Evolutionary conservation across 2,888 invertebrate species (phyloP), one percentile per base, ranked within the genome.

Genomic region (Heteromyza rotundicornis): DNA sequence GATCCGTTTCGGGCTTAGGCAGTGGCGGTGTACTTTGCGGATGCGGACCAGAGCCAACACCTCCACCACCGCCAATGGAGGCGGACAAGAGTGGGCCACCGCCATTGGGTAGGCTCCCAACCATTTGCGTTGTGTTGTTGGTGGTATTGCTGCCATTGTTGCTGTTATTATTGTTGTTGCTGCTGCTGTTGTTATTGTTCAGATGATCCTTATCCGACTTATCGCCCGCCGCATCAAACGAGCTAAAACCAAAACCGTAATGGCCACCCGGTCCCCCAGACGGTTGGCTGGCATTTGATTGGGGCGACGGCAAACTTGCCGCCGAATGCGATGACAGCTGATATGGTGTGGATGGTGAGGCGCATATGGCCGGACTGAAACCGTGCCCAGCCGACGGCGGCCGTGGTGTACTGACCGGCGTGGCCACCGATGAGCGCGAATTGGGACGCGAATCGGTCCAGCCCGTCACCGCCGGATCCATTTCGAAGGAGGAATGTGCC

Each of bases 401-500:
- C 58, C 89, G 86, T 22, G 89, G 87, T 60, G 88, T 88, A 67
- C 87, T 87, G 50, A 86, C 87, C 22, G 87, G 85, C 59, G 87
- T 86, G 36, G 87, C 85, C 44, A 87, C 85, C 70, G 89, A 89
- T 68, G 89, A 86, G 66, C 89, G 84, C 49, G 89, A 89, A 71
- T 88, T 89, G 22, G 90, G 88, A 64, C 89, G 80, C n/a, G 84
- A 80, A 61, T 84, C 84, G 36, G 80, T 70, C 82, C 81, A 81
- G 62, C 70, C 72, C 51, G 78, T 76, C 36, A 75, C 76, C 1
- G 77, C 75, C 53, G 78, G 77, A 73, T 84, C 83, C 68, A 83
- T 79, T 85, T 83, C 89, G 85, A 88, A 92, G 61, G 90, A 87
- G 73, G 88, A 86, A 75, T 86, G 86, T 69, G 88, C 87, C 67